These are phyloP conservation scores for Anthopleura xanthogrammica DNA, from an alignment of 92 coral and sea anemone species.

Conservation along the genomic window DNA sequence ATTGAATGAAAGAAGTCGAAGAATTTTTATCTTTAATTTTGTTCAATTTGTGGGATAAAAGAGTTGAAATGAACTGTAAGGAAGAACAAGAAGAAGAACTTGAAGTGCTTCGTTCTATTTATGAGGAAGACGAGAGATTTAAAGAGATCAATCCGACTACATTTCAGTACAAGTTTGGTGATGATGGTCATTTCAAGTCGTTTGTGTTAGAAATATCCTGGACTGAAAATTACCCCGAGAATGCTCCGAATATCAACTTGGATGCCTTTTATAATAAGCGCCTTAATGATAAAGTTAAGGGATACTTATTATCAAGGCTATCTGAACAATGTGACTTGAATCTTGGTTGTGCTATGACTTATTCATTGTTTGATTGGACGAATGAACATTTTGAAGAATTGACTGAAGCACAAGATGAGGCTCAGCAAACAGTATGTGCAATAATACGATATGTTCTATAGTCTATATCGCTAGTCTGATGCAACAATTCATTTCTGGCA, in stretches of 20 bases:
- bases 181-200: constrained; percentile 82
- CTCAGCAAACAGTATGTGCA: constrained; percentile 16
- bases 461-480: too few relatives aligned
- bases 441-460: too few relatives aligned
- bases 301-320: constrained; percentile 48
- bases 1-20: neutral
- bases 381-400: constrained; percentile 81
- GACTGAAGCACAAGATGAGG: constrained; percentile 70
- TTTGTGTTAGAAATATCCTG: constrained; percentile 81
- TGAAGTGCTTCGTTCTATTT: constrained; percentile 91
- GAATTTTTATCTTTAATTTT: neutral
- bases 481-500: too few relatives aligned
- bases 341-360: constrained; percentile 90
- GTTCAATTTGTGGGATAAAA: neutral
- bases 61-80: constrained; percentile 54
- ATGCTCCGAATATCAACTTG: constrained; percentile 67
- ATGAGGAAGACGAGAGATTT: constrained; percentile 87
- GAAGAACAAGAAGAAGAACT: constrained; percentile 93
- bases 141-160: constrained; percentile 72
- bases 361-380: constrained; percentile 82
- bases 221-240: constrained; percentile 81
- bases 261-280: constrained; percentile 93
- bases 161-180: constrained; percentile 95
- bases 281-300: constrained; percentile 64
- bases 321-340: constrained; percentile 76